phyloP scores from a whole-genome alignment of 1,140 invertebrate species.

The Drosophila lacteicornis region DNA sequence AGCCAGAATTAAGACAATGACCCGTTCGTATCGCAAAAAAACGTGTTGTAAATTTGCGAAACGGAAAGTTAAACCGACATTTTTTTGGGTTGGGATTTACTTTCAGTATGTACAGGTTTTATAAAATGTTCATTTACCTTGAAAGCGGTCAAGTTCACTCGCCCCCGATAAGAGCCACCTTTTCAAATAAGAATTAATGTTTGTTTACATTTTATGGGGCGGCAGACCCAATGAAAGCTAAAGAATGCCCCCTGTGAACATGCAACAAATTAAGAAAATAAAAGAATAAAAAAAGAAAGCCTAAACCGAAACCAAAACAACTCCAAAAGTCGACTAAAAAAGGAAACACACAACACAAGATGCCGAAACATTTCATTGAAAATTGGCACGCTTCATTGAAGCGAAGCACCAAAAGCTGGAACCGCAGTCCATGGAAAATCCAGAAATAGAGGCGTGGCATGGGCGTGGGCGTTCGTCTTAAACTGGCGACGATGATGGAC shows the following conservation, averaged over 20 bases:
- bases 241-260: constrained; percentile 31
- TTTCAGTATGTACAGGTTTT: background rate
- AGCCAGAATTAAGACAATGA: constrained; percentile 43
- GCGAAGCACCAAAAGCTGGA: constrained; percentile 50
- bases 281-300: constrained; percentile 18
- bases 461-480: constrained; percentile 34
- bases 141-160: constrained; percentile 32
- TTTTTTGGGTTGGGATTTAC: constrained; percentile 29
- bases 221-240: constrained; percentile 6
- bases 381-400: constrained; percentile 81
- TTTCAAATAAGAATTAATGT: constrained; percentile 33
- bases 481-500: constrained; percentile 64
- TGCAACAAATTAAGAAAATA: constrained; percentile 49
- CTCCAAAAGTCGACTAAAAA: constrained; percentile 27
- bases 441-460: constrained; percentile 16
- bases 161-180: constrained; percentile 12
- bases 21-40: constrained; percentile 15
- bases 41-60: constrained; percentile 43
- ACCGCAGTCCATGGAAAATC: constrained; percentile 10
- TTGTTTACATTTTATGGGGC: constrained; percentile 28
- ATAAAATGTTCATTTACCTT: constrained; percentile 33
- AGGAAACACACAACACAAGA: constrained; percentile 54
- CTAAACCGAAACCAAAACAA: constrained; percentile 24
- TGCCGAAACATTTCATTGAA: constrained; percentile 77
- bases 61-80: constrained; percentile 32